phyloP scores from a whole-genome alignment of 2,888 invertebrate genomes.

The Drosophila stalkeri region DNA sequence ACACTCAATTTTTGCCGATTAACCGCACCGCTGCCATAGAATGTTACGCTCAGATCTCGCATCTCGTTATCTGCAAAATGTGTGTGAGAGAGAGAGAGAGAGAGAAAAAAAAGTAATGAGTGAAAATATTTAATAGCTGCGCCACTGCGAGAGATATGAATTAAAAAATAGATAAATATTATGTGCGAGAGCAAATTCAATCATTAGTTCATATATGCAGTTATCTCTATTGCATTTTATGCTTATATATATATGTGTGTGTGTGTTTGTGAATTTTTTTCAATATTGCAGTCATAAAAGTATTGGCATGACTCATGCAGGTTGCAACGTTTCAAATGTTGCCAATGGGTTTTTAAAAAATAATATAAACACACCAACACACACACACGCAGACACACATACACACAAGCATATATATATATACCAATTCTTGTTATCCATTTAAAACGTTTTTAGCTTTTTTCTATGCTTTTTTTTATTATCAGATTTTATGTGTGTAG shows the following conservation, averaged over 20 bases:
- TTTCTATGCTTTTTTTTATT: background rate
- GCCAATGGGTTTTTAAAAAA: constrained; percentile 32
- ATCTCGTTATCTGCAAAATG: constrained; percentile 84
- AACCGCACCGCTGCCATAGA: constrained; percentile 83
- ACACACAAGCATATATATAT: background rate
- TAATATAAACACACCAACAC: constrained; percentile 10
- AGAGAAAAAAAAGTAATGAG: background rate
- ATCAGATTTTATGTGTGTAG: no score
- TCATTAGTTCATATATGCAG: constrained; percentile 22
- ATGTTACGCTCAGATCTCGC: constrained; percentile 85
- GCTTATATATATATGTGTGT: background rate
- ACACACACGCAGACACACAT: constrained; percentile 12
- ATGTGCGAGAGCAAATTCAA: constrained; percentile 26
- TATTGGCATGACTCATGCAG: constrained; percentile 64
- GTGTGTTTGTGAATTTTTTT: constrained; percentile 10
- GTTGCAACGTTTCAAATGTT: constrained; percentile 54
- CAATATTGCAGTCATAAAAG: constrained; percentile 55
- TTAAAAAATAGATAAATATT: background rate
- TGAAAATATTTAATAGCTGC: constrained; percentile 12
- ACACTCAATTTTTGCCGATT: constrained; percentile 58
- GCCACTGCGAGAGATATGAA: background rate
- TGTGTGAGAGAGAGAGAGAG: no score
- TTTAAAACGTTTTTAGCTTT: constrained; percentile 37
- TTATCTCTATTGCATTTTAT: constrained; percentile 5
- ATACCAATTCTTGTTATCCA: constrained; percentile 41